Evolutionary conservation across 2,797 vertebrate genomes (phyloP), one percentile per base, ranked within the genome.

Genomic region (Spinus pinus): DNA sequence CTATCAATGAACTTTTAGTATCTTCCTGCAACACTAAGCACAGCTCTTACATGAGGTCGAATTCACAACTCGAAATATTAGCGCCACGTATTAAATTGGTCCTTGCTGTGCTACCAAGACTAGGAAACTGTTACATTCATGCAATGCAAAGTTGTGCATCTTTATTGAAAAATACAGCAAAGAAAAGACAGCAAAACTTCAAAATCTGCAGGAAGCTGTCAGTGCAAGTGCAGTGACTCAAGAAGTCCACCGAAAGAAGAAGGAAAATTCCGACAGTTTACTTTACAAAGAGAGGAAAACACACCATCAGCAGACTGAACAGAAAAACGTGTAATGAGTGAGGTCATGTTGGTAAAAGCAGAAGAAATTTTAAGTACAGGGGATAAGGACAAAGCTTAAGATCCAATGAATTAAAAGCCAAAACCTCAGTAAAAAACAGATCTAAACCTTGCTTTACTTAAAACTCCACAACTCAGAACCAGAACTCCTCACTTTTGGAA

Each of bases 261-360:
- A 33, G 24, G 12, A 67, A 78, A 58, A 81, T 54, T 78, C 57
- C 22, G n/a, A 35, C 0, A 39, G 23, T 64, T 89, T 33, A 65
- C 25, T 28, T 53, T 51, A 62, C 14, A 18, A 35, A 77, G 17
- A 13, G 9, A 23, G 20, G 14, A 14, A 67, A 80, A 51, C 0
- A 11, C 39, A 58, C 8, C 5, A 35, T 3, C 2, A 82, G 7
- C 28, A 86, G 33, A 70, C 3, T 65, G 7, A 57, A 54, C 0
- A 71, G 33, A 41, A 61, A 41, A 66, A 41, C 1, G 0, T 5
- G 7, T 28, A 67, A 61, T 17, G 30, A 79, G 23, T 30, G 7
- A 69, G 58, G 44, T 30, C 42, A n/a, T 12, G 10, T 5, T 56
- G 15, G 2, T 44, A 72, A 56, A 19, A 49, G n/a, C 1, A 67